Percentiles rank a stretch among this genome's conserved stretches.
phyloP scores from a whole-genome alignment of 1,140 invertebrate species.

The Apis cerana region DNA sequence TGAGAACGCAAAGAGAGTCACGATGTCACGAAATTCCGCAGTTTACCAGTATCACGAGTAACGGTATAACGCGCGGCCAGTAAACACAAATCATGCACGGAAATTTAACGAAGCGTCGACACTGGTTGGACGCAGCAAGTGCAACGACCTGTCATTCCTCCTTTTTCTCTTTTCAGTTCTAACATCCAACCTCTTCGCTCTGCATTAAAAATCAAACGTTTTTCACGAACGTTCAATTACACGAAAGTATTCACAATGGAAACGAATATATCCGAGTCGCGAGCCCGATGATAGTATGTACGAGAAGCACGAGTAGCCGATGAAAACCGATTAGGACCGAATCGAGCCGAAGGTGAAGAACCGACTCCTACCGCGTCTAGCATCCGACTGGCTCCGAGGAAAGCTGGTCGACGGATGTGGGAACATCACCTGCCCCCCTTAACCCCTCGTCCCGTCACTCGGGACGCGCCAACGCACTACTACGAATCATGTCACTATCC shows the following conservation, averaged over 20 bases:
- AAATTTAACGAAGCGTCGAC: conserved; percentile 19
- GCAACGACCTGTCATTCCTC: conserved; percentile 28
- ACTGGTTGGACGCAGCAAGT: conserved; percentile 6
- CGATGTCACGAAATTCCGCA: not conserved
- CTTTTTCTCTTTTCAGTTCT: not conserved
- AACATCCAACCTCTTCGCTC: not conserved
- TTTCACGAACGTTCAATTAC: not conserved
- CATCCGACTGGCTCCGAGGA: conserved; percentile 65
- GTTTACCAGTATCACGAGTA: conserved; percentile 23
- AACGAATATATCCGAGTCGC: not conserved
- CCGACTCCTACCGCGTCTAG: conserved; percentile 55
- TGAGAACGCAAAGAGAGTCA: not conserved
- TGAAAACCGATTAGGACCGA: conserved; percentile 52
- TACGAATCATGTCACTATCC: conserved; percentile 35
- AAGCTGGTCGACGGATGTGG: conserved; percentile 43
- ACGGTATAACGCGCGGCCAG: conserved; percentile 42
- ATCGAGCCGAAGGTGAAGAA: conserved; percentile 41
- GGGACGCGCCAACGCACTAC: conserved; percentile 33
- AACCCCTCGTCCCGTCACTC: not conserved
- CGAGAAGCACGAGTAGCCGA: conserved; percentile 27
- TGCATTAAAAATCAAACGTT: not conserved
- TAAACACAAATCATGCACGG: conserved; percentile 31
- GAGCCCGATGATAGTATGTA: not conserved
- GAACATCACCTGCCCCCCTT: conserved; percentile 13
- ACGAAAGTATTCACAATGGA: not conserved